Conservation (phyloP, 2,113 vertebrate genomes). For the Anas platyrhynchos region DNA sequence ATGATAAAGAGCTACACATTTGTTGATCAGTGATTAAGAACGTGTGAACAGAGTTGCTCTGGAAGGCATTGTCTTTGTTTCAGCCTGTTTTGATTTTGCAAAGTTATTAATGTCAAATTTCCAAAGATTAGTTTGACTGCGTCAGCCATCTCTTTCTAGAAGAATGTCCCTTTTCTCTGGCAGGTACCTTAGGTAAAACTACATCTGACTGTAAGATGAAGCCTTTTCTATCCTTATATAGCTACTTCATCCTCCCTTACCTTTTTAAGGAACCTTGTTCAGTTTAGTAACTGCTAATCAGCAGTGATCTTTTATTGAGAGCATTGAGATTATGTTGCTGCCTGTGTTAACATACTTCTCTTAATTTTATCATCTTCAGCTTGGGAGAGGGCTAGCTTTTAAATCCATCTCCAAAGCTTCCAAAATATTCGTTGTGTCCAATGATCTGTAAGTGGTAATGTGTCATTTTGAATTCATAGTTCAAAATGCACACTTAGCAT, state of each 20-base stretch:
- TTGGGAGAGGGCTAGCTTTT: neutral
- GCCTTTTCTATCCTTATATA: too few relatives aligned
- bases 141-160: neutral
- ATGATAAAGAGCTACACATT: neutral
- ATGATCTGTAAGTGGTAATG: neutral
- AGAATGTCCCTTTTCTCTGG: neutral
- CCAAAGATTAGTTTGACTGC: neutral
- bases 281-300: neutral
- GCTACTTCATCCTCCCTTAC: neutral
- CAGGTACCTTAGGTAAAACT: neutral
- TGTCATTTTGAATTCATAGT: conserved; percentile 6
- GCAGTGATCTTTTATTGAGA: neutral
- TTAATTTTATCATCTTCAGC: neutral
- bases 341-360: neutral
- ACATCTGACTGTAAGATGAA: neutral
- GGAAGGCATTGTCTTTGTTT: neutral
- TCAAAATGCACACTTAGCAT: neutral
- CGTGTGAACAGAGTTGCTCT: fast-evolving
- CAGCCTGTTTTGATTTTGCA: neutral
- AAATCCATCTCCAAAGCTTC: neutral
- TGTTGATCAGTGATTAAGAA: neutral
- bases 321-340: neutral
- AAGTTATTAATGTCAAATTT: neutral
- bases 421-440: neutral
- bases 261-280: neutral